Evolutionary conservation across 2,113 vertebrate genomes (phyloP).

Genomic region (Brienomyrus longianalis): DNA sequence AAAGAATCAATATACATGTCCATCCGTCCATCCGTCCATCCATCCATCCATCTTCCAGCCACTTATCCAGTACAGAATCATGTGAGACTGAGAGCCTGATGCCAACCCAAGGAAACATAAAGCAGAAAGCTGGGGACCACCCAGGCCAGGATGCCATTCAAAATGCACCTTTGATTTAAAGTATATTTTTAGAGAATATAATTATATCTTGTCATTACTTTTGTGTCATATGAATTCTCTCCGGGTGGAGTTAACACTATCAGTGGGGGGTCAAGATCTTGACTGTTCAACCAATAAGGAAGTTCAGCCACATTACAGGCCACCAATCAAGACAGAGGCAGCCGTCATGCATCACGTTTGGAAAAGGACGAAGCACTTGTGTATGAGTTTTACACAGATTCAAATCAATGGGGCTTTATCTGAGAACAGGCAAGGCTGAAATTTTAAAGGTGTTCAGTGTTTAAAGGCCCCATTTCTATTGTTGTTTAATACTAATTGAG

Average conservation of each 20-base stretch:
- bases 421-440: background rate
- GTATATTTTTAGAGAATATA: background rate
- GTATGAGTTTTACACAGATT: background rate
- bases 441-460: background rate
- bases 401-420: background rate
- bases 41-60: background rate
- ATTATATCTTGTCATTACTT: background rate
- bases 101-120: background rate
- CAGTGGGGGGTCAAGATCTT: background rate
- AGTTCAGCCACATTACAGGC: background rate
- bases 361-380: background rate
- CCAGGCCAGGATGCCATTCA: background rate
- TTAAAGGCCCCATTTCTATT: background rate
- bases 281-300: background rate
- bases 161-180: background rate
- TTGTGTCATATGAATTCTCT: background rate
- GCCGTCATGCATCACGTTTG: background rate
- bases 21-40: background rate
- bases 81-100: background rate
- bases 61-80: background rate
- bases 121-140: background rate
- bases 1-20: background rate
- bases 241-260: background rate
- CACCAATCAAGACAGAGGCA: background rate
- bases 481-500: background rate